phyloP scores from a whole-genome alignment of 2,113 vertebrate genomes.

The Mormyrus iriodes region DNA sequence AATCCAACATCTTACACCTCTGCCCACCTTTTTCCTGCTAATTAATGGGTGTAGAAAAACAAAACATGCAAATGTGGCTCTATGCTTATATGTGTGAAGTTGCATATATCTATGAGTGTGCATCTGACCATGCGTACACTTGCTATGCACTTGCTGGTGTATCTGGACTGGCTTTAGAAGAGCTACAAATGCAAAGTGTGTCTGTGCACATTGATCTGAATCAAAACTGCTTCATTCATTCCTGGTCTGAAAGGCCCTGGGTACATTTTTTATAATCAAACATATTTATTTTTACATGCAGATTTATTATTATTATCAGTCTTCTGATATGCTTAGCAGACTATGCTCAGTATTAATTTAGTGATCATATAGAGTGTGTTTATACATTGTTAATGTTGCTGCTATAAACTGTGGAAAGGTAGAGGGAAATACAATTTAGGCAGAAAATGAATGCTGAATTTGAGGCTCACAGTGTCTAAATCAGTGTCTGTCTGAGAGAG shows the following conservation, averaged over 20 bases:
- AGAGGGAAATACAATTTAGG: background rate
- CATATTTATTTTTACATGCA: background rate
- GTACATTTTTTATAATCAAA: background rate
- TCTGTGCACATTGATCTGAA: background rate
- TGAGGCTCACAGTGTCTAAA: background rate
- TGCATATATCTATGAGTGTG: background rate
- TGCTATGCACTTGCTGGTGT: background rate
- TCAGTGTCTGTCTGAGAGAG: background rate
- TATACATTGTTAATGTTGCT: background rate
- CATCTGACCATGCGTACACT: background rate
- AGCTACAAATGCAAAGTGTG: background rate
- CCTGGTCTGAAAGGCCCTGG: background rate
- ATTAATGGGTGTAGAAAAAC: background rate
- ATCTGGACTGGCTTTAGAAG: background rate
- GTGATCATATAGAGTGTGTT: background rate
- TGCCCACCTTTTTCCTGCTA: background rate
- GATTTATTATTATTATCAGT: background rate
- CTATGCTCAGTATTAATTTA: background rate
- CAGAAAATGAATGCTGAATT: background rate
- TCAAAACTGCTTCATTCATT: background rate
- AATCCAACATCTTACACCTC: background rate
- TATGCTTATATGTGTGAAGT: background rate
- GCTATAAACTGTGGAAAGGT: background rate
- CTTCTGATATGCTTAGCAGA: background rate
- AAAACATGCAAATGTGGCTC: background rate